Evolutionary conservation across 2,888 invertebrate genomes (phyloP).

Genomic region (Hermaeophaga mercurialis): DNA sequence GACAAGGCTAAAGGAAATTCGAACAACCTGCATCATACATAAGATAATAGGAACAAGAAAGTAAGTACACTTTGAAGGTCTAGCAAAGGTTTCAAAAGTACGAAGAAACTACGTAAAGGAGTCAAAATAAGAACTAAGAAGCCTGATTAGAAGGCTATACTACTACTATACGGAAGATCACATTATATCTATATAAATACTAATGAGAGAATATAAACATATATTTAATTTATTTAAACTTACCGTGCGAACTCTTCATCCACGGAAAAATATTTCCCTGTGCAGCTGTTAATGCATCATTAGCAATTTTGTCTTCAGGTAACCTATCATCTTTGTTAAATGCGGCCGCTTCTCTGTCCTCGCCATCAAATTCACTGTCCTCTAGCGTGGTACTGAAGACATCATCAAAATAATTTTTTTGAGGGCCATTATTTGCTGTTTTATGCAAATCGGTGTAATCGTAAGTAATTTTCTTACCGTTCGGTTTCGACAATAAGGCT

Average conservation of each 20-base stretch:
- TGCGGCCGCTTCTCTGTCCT: slow-evolving; percentile 57
- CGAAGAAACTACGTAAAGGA: too few species aligned
- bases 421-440: slow-evolving; percentile 37
- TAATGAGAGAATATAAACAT: too few species aligned
- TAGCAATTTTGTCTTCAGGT: slow-evolving; percentile 26
- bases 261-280: slow-evolving; percentile 59
- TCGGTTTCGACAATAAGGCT: slow-evolving; percentile 60
- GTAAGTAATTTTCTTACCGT: slow-evolving; percentile 51
- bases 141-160: too few species aligned
- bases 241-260: slow-evolving; percentile 65
- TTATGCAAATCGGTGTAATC: slow-evolving; percentile 46
- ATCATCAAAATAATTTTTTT: slow-evolving; percentile 46
- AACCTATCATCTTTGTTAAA: slow-evolving; percentile 53
- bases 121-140: too few species aligned
- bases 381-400: slow-evolving; percentile 50
- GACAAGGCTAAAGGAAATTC: too few species aligned
- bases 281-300: slow-evolving; percentile 29
- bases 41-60: too few species aligned
- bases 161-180: too few species aligned
- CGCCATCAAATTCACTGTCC: slow-evolving; percentile 56
- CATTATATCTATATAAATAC: too few species aligned
- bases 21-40: too few species aligned
- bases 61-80: too few species aligned
- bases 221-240: too few species aligned
- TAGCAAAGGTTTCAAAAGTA: too few species aligned